A percentile compares a stretch with the other conserved stretches of the same genome.
Conservation (phyloP, 1,140 invertebrate genomes). For the Carcinoscorpius rotundicauda region DNA sequence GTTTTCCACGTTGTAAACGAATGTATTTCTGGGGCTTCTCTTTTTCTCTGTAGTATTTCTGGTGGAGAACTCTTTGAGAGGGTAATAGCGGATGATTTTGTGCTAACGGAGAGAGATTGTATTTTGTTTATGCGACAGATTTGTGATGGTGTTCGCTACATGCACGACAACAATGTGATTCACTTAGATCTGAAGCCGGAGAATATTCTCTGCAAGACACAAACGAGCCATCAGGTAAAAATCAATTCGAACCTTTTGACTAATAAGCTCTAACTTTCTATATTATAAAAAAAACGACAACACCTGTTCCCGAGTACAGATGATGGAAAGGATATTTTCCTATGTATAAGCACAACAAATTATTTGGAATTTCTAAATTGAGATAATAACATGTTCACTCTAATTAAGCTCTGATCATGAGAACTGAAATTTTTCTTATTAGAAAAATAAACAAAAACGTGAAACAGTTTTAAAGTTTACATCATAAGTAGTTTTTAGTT, state of each 20-base stretch:
- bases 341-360: too few species aligned
- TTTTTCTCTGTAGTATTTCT: slow-evolving; percentile 51
- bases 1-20: slow-evolving; percentile 2
- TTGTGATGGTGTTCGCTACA: slow-evolving; percentile 75
- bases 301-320: too few species aligned
- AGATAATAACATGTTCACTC: too few species aligned
- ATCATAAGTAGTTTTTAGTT: too few species aligned
- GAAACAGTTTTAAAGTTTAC: too few species aligned
- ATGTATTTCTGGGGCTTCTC: background rate
- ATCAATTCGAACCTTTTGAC: background rate
- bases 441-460: too few species aligned
- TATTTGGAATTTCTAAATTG: too few species aligned
- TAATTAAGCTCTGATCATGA: too few species aligned
- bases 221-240: slow-evolving; percentile 47
- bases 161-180: slow-evolving; percentile 71
- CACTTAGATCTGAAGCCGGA: slow-evolving; percentile 89
- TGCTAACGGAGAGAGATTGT: slow-evolving; percentile 76
- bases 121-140: slow-evolving; percentile 85
- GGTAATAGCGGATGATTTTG: slow-evolving; percentile 82
- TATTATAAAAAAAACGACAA: too few species aligned
- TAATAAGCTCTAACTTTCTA: too few species aligned
- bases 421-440: too few species aligned
- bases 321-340: too few species aligned
- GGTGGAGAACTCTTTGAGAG: slow-evolving; percentile 86
- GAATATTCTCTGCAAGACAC: slow-evolving; percentile 78